Base-by-base conservation (phyloP, 2,113 vertebrate species). In the Hylia prasina region DNA sequence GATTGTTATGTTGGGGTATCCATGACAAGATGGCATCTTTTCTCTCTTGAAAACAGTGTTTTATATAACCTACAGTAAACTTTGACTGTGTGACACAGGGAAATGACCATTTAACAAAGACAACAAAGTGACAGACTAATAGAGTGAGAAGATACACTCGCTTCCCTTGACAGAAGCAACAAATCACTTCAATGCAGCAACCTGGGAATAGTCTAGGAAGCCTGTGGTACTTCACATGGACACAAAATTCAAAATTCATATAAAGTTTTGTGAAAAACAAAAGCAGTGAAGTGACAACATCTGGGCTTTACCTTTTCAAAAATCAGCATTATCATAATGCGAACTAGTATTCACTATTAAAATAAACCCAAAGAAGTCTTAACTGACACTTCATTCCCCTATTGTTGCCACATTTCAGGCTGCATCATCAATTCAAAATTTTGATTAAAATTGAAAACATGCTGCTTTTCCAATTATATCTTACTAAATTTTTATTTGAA, bases 51-150 rank as follows among this genome's bases (percentile, higher is more conserved):
- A 82, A 83, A 86, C 21, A n/a, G 22, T 31, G 44, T 42, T 85
- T 69, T 35, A 48, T 33, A 75, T 2, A 58, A 70, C 51, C 17
- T 40, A 28, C 45, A 87, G 42, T 73, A 48, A 89, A 51, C 13
- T 70, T 9, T 37, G 60, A 68, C 39, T 12, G 23, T 30, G 39
- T 12, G 80, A 79, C 28, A 30, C 3, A n/a, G 33, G 20, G 33
- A 87, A 81, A 91, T 37, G 15, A 78, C 66, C 5, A 33, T n/a
- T 68, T 40, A 78, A 42, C 48, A 82, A 68, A 56, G 44, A 71
- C 11, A 33, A 33, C 22, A 3, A 51, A 17, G 0, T 58, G 37
- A 65, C 0, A 72, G 33, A 71, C 25, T 51, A 60, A 30, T 0
- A 51, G 15, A 82, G 12, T 57, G 25, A 7, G 33, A 89, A 66